Conservation (phyloP, 2,113 vertebrate species). For the Takifugu flavidus region DNA sequence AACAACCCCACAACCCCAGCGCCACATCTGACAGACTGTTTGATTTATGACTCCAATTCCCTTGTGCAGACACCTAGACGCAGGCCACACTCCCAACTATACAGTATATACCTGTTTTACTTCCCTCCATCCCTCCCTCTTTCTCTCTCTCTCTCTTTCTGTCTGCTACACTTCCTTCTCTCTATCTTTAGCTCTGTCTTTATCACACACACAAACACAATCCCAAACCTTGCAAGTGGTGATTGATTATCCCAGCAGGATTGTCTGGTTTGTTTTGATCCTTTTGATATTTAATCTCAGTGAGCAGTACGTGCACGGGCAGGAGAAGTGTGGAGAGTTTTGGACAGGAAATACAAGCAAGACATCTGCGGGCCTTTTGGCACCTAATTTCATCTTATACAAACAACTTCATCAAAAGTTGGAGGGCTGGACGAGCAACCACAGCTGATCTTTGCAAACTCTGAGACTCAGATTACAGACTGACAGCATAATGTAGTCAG, state of each 20-base stretch:
- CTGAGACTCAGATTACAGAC: neutral
- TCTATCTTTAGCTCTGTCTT: slow-evolving; percentile 1
- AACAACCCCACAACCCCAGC: slow-evolving; percentile 42
- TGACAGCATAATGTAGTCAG: slow-evolving; percentile 3
- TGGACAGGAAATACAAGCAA: slow-evolving; percentile 12
- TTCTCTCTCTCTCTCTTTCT: slow-evolving; percentile 40
- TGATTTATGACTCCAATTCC: slow-evolving; percentile 83
- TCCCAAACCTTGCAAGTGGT: slow-evolving; percentile 48
- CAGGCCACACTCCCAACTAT: slow-evolving; percentile 70
- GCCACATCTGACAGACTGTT: slow-evolving; percentile 71
- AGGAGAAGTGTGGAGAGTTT: slow-evolving; percentile 23
- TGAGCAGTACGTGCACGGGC: slow-evolving; percentile 38
- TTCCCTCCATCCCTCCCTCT: slow-evolving; percentile 36
- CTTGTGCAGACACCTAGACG: slow-evolving; percentile 67
- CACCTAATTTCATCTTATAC: slow-evolving; percentile 28
- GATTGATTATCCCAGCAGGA: slow-evolving; percentile 76
- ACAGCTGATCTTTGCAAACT: neutral
- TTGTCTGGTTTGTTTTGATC: slow-evolving; percentile 72
- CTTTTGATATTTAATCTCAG: slow-evolving; percentile 76
- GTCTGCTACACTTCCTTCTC: slow-evolving; percentile 1
- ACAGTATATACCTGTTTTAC: slow-evolving; percentile 6
- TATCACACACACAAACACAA: slow-evolving; percentile 13
- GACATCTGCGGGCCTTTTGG: slow-evolving; percentile 17
- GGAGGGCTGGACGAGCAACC: slow-evolving; percentile 15
- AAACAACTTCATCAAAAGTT: slow-evolving; percentile 43